Evolutionary conservation across 2,888 invertebrate genomes (phyloP), one percentile per base, ranked within the genome.

Genomic region (Coenonympha glycerion): DNA sequence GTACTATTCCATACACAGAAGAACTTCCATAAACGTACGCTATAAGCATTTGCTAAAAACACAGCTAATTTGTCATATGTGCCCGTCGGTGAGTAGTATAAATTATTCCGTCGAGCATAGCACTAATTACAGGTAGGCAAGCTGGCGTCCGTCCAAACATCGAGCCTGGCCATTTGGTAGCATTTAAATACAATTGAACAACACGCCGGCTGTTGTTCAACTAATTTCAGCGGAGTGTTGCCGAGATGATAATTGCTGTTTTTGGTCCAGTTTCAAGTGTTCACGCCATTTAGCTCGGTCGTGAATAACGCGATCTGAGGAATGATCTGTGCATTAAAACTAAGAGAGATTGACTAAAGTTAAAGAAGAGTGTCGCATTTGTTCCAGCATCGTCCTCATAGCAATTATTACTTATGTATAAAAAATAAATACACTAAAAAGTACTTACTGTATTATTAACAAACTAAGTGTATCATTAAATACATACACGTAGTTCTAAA

Each of bases 21-120:
- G n/a, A n/a, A n/a, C n/a, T n/a, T n/a, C n/a, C n/a, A n/a, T n/a
- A n/a, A n/a, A n/a, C n/a, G n/a, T n/a, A n/a, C n/a, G n/a, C n/a
- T n/a, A n/a, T n/a, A n/a, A n/a, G n/a, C n/a, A n/a, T 81, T 47
- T 13, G 34, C 2, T 21, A 11, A 9, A 40, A 28, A 44, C 18
- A 26, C 24, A 30, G 30, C 34, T 34, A 18, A 15, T 52, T 39
- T 31, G 18, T 48, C 40, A 46, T 21, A 33, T 11, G 36, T 19
- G 16, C 15, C 19, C 21, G 47, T 52, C 31, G 31, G 42, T 22
- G 30, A 48, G 33, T 37, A 11, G 15, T 15, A 49, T 45, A 49
- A 40, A 48, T 52, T 47, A 49, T 52, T 55, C 46, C 49, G 41
- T 24, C 39, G 26, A 52, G 39, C 39, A 36, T 30, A 41, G 53